Base-by-base conservation (phyloP, 2,888 invertebrate genomes). In the Stenchaetothrips biformis region DNA sequence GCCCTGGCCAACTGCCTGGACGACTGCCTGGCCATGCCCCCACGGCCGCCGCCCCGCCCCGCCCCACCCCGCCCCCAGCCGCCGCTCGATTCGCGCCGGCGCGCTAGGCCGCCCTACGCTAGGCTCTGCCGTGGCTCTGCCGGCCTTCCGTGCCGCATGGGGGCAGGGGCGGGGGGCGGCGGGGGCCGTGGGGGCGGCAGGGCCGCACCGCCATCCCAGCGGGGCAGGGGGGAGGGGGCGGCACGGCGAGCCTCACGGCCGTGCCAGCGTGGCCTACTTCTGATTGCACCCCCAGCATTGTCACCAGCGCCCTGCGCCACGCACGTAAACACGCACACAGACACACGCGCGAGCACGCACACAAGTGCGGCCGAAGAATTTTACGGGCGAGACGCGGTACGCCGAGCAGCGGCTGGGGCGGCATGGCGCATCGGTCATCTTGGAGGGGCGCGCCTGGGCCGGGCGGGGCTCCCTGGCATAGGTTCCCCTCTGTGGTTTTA, bases 171-270 rank as follows among this genome's bases (percentile, higher is more conserved):
- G 77, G 67, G 37, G 49, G 77, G 78, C 80, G 79, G 78, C 27
- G 78, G 37, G 49, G 77, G 49, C 49, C 37, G 74, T 18, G 37
- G 27, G 27, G 62, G 78, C 25, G 48, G n/a, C 80, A 18, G 9
- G 25, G 37, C 37, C 37, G 37, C 37, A 37, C 37, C 37, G 37
- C 37, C 37, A 37, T 37, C 2, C 37, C 37, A 37, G 37, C 37
- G 79, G 25, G 79, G 48, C 78, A 79, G 80, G 78, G 80, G 25
- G 79, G 27, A 77, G 81, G 79, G 83, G 84, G 84, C 83, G 84
- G 84, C 83, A 37, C 37, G 37, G 84, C 85, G 84, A 84, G 85
- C 85, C 85, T 85, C 67, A 25, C 67, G 25, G 67, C 21, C 67
- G 67, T 74, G 67, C 67, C 25, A 25, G 67, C 67, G 67, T 74